These are phyloP conservation scores for Muricea muricata DNA, from an alignment of 92 coral and sea anemone genomes.

Conservation along the genomic window DNA sequence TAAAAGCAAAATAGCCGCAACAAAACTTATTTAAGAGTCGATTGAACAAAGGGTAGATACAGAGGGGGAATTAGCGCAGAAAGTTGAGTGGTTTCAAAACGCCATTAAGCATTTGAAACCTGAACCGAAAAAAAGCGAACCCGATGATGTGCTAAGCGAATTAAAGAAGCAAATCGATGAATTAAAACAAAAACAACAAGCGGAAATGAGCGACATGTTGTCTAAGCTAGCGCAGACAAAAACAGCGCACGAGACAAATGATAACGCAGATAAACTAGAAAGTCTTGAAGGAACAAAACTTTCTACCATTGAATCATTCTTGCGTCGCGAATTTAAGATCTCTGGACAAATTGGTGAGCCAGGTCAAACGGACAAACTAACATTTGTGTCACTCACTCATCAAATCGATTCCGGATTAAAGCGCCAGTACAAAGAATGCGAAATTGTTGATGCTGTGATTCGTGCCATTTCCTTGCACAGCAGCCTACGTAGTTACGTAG, in stretches of 20 bases:
- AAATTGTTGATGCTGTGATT: constrained; percentile 38
- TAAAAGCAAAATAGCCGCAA: constrained; percentile 15
- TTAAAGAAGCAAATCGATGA: too few species aligned
- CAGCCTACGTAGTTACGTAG: too few species aligned
- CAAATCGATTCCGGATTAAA: constrained; percentile 62
- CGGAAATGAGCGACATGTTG: constrained; percentile 37
- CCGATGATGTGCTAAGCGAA: too few species aligned
- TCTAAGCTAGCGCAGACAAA: constrained; percentile 1
- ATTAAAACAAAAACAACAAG: constrained; percentile 21
- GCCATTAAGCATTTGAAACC: too few species aligned
- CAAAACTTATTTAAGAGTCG: background rate
- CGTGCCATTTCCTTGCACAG: constrained; percentile 9
- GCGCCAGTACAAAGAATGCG: constrained; percentile 35
- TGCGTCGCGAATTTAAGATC: too few species aligned
- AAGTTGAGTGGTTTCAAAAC: constrained; percentile 19
- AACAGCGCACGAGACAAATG: background rate
- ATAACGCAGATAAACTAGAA: too few species aligned
- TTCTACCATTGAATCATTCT: too few species aligned
- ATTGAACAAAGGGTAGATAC: background rate
- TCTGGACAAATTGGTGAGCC: too few species aligned
- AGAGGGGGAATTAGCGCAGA: constrained; percentile 5
- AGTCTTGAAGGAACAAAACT: too few species aligned
- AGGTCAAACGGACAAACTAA: too few species aligned
- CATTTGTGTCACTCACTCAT: constrained; percentile 65
- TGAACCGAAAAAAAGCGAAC: too few species aligned